Evolutionary conservation across 37 sponge, comb jelly and placozoan species (phyloP), one percentile per base, ranked within the genome.

Genomic region (Aplysina aerophoba): DNA sequence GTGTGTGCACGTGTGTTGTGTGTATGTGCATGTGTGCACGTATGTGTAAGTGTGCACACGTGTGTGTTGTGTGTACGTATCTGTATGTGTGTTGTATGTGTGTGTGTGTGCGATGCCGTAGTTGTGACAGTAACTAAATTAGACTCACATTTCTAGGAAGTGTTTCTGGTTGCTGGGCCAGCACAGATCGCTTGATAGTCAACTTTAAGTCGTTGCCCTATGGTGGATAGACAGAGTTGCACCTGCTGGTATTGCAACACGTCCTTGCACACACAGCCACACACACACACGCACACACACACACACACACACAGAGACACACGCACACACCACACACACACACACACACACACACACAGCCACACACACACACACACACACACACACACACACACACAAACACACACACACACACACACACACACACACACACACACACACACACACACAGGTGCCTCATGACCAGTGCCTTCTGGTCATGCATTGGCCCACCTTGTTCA

Each of bases 231-330:
- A 8, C 50, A 44, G 3, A 8, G 50, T 44, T 3, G n/a, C n/a
- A n/a, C n/a, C n/a, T n/a, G n/a, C n/a, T n/a, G n/a, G n/a, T n/a
- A n/a, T n/a, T n/a, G n/a, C n/a, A n/a, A n/a, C n/a, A n/a, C n/a
- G n/a, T n/a, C n/a, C n/a, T n/a, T n/a, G n/a, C 64, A 62, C 64
- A 28, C 11, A 62, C 33, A 71, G 4, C 4, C 73, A 71, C 73
- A 71, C 73, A 71, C 73, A 71, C 2, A 71, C 37, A 75, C 64
- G 11, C 64, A 28, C 11, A 62, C 33, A 71, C 34, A 14, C 73
- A 71, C 73, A 71, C 73, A 71, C 73, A 71, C 2, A 71, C 37
- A 75, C n/a, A n/a, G n/a, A n/a, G n/a, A n/a, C n/a, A n/a, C n/a
- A n/a, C n/a, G n/a, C n/a, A n/a, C n/a, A n/a, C n/a, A n/a, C n/a